A percentile compares a stretch with the other conserved stretches of the same genome.
phyloP scores from a whole-genome alignment of 2,113 vertebrate genomes.

The Psephotus haematonotus region DNA sequence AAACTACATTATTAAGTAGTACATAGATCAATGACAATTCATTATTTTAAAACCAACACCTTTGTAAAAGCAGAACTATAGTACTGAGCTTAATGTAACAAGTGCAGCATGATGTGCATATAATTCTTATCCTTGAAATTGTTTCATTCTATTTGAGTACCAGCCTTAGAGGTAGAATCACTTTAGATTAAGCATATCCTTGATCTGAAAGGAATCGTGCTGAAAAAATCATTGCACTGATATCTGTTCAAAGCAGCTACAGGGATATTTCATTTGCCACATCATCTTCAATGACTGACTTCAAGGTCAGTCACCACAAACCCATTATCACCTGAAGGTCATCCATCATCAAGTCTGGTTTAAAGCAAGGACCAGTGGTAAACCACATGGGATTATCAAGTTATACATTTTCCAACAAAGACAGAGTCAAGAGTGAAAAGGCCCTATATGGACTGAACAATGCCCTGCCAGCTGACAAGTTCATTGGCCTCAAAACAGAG shows the following conservation, averaged over 20 bases:
- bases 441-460: not conserved
- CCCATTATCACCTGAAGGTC: not conserved
- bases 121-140: not conserved
- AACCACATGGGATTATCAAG: not conserved
- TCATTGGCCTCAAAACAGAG: not conserved
- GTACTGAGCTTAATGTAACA: not conserved
- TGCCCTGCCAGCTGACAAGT: not conserved
- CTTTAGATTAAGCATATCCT: not conserved
- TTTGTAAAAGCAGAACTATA: not conserved
- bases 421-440: not conserved
- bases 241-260: not conserved
- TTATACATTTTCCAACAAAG: not conserved
- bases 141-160: not conserved
- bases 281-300: not conserved
- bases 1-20: not conserved
- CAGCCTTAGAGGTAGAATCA: not conserved
- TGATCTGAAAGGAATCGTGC: not conserved
- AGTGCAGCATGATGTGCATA: not conserved
- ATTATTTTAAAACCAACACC: not conserved
- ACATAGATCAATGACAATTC: not conserved
- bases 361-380: not conserved
- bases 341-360: not conserved
- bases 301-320: not conserved
- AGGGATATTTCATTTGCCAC: not conserved
- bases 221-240: not conserved